Conservation (phyloP, 2,888 invertebrate species). For the Phortica magna region DNA sequence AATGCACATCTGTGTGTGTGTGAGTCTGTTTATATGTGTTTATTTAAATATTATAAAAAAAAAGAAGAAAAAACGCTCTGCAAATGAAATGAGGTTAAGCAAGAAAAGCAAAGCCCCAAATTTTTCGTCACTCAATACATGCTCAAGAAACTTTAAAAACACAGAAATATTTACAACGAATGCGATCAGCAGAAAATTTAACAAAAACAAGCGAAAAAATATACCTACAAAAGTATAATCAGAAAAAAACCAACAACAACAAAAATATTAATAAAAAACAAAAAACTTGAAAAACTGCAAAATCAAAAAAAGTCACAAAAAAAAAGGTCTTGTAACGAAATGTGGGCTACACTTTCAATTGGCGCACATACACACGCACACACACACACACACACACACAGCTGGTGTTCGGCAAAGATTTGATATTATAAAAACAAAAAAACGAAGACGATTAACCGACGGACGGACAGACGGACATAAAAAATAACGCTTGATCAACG, state of each 20-base stretch:
- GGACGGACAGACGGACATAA: neutral
- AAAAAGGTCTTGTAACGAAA: conserved; percentile 42
- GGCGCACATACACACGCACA: conserved; percentile 34
- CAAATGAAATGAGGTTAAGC: conserved; percentile 22
- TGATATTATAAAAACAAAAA: conserved; percentile 6
- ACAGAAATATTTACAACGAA: neutral
- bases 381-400: conserved; percentile 7
- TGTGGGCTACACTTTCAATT: conserved; percentile 66
- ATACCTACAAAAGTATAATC: conserved; percentile 24
- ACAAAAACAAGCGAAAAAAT: conserved; percentile 41
- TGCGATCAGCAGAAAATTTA: conserved; percentile 38
- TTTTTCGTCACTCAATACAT: conserved; percentile 11
- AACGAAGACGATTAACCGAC: neutral
- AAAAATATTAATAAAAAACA: conserved; percentile 20
- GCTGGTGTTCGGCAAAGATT: neutral
- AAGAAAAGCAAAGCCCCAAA: conserved; percentile 29
- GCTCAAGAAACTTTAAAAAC: neutral
- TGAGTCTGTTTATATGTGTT: neutral
- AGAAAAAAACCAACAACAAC: conserved; percentile 30
- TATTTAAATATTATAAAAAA: neutral
- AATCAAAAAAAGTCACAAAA: conserved; percentile 12
- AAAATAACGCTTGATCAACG: neutral
- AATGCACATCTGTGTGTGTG: neutral
- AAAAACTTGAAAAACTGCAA: conserved; percentile 22
- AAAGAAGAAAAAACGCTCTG: neutral